phyloP scores from a whole-genome alignment of 2,797 vertebrate species.

The Sebastes steindachneri region DNA sequence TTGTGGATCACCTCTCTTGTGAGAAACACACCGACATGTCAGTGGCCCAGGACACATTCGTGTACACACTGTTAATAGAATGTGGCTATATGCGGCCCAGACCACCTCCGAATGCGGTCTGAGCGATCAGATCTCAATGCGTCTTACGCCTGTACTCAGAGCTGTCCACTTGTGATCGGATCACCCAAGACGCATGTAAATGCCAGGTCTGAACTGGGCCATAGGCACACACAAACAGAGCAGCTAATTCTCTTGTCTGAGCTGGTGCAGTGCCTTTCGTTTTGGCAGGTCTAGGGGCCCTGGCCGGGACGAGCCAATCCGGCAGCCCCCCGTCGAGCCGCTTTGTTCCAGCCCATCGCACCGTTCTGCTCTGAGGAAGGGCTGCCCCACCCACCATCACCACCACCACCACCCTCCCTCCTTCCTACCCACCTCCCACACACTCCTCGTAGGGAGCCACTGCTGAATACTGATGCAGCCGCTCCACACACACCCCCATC shows the following conservation, averaged over 20 bases:
- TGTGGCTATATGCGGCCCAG: too few relatives aligned
- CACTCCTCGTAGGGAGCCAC: slow-evolving; percentile 56
- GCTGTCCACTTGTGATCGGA: too few relatives aligned
- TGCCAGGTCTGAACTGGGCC: not conserved
- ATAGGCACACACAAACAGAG: slow-evolving; percentile 60
- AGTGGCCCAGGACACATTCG: too few relatives aligned
- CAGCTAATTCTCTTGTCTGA: slow-evolving; percentile 72
- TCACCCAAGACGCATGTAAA: too few relatives aligned
- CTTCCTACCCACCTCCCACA: slow-evolving; percentile 64
- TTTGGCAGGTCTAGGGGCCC: slow-evolving; percentile 71
- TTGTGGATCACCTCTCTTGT: too few relatives aligned
- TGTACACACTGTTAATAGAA: too few relatives aligned
- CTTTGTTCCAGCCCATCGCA: slow-evolving; percentile 80
- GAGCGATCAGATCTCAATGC: too few relatives aligned
- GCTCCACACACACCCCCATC: slow-evolving; percentile 16
- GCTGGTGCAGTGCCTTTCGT: slow-evolving; percentile 45
- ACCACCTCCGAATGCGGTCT: too few relatives aligned
- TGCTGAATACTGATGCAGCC: slow-evolving; percentile 80
- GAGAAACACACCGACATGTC: too few relatives aligned
- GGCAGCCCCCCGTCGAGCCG: slow-evolving; percentile 68
- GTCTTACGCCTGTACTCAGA: too few relatives aligned
- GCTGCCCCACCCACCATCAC: slow-evolving; percentile 44
- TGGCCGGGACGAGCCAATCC: slow-evolving; percentile 68
- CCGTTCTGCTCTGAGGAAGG: slow-evolving; percentile 69
- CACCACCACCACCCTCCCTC: slow-evolving; percentile 16